Evolutionary conservation across 30 jellyfish, hydroid and myxozoan species (phyloP).

Genomic region (Aurelia coerulea): DNA sequence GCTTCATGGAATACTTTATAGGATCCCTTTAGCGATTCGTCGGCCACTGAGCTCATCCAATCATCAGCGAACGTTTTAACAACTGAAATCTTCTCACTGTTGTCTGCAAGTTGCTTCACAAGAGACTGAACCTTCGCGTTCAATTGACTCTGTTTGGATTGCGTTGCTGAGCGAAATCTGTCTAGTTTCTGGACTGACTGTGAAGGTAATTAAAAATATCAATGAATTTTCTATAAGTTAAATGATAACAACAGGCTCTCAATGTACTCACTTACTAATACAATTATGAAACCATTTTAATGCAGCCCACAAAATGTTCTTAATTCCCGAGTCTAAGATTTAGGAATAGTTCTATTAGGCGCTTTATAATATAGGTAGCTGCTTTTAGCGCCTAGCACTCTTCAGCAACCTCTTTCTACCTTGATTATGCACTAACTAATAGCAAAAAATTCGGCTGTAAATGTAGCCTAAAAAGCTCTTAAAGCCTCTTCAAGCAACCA

Average conservation of each 20-base stretch:
- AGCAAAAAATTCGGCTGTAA: too few relatives aligned
- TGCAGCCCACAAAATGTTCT: too few relatives aligned
- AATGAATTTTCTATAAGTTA: too few relatives aligned
- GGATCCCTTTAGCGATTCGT: conserved; percentile 49
- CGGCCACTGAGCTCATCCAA: conserved; percentile 75
- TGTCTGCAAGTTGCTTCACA: conserved; percentile 68
- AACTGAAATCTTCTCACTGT: conserved; percentile 61
- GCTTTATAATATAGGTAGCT: too few relatives aligned
- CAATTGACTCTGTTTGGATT: conserved; percentile 47
- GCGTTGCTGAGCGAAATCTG: conserved; percentile 44
- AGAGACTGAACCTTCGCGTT: conserved; percentile 39
- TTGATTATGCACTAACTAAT: too few relatives aligned
- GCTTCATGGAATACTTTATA: conserved; percentile 70
- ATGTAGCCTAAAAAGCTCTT: too few relatives aligned
- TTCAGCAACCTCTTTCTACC: too few relatives aligned
- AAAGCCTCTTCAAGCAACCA: too few relatives aligned
- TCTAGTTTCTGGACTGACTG: conserved; percentile 66
- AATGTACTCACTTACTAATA: neutral
- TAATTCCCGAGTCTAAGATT: too few relatives aligned
- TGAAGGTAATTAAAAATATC: neutral
- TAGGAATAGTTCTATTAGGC: too few relatives aligned
- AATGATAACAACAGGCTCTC: neutral
- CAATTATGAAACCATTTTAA: neutral
- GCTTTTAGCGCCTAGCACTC: too few relatives aligned
- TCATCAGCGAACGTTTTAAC: conserved; percentile 68